Conservation (phyloP, 2,797 vertebrate species). For the Prunella strophiata region DNA sequence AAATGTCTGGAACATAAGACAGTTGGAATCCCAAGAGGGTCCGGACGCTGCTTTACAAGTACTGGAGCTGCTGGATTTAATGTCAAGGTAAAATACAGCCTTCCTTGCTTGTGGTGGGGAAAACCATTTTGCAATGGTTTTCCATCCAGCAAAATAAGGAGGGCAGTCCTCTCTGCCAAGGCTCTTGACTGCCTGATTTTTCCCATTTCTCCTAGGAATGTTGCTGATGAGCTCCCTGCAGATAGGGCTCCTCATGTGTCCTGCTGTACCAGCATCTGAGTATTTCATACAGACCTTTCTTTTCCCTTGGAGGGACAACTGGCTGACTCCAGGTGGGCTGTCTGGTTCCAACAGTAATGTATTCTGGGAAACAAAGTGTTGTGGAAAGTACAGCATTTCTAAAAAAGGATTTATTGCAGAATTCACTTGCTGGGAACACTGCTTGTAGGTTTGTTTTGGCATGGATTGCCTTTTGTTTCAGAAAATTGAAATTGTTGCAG, state of each 20-base stretch:
- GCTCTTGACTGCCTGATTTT: background rate
- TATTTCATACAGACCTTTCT: background rate
- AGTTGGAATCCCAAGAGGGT: background rate
- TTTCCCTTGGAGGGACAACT: background rate
- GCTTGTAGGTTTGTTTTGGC: background rate
- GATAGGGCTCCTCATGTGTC: background rate
- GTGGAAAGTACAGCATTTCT: background rate
- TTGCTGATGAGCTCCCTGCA: background rate
- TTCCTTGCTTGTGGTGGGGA: background rate
- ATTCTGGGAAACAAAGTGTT: background rate
- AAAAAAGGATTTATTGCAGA: background rate
- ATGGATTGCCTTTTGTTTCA: background rate
- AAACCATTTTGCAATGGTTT: background rate
- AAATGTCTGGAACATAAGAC: background rate
- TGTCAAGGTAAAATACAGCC: background rate
- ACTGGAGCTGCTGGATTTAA: background rate
- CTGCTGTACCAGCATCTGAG: rapidly evolving
- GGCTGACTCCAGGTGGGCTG: background rate
- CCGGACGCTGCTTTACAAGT: background rate
- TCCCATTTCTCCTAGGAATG: background rate
- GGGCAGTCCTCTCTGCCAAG: background rate
- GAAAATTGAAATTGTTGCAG: background rate
- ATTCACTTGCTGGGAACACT: background rate
- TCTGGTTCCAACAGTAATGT: background rate
- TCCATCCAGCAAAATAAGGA: background rate